Conservation (phyloP, 2,888 invertebrate genomes). For the Ganaspis brasiliensis region DNA sequence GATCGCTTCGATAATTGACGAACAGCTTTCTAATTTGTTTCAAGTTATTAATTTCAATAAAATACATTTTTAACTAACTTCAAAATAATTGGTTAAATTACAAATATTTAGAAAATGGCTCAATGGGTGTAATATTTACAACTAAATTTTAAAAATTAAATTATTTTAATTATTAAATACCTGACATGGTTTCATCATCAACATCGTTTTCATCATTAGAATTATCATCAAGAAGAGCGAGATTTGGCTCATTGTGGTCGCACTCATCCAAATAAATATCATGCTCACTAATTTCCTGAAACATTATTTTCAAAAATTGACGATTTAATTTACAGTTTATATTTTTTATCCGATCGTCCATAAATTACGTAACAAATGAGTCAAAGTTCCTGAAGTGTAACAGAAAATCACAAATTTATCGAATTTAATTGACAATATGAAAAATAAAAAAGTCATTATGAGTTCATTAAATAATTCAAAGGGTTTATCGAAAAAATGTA, state of each 20-base stretch:
- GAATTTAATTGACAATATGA: too few species aligned
- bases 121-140: too few species aligned
- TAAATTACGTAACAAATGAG: too few species aligned
- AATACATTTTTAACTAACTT: background rate
- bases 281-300: conserved; percentile 84
- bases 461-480: too few species aligned
- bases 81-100: background rate
- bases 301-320: conserved; percentile 57
- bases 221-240: conserved; percentile 84
- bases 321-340: too few species aligned
- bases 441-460: too few species aligned
- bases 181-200: conserved; percentile 92
- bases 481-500: too few species aligned
- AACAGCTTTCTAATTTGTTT: conserved; percentile 10
- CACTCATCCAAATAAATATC: conserved; percentile 85
- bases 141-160: conserved; percentile 32
- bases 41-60: background rate
- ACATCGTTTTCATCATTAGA: conserved; percentile 93
- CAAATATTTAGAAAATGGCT: too few species aligned
- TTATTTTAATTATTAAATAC: conserved; percentile 80
- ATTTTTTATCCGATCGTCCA: too few species aligned
- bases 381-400: too few species aligned
- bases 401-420: too few species aligned
- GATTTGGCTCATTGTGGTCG: conserved; percentile 80
- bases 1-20: conserved; percentile 4